A percentile compares a stretch with the other conserved stretches of the same genome.
Evolutionary conservation across 2,113 vertebrate species (phyloP).

Genomic region (Xiphophorus maculatus): DNA sequence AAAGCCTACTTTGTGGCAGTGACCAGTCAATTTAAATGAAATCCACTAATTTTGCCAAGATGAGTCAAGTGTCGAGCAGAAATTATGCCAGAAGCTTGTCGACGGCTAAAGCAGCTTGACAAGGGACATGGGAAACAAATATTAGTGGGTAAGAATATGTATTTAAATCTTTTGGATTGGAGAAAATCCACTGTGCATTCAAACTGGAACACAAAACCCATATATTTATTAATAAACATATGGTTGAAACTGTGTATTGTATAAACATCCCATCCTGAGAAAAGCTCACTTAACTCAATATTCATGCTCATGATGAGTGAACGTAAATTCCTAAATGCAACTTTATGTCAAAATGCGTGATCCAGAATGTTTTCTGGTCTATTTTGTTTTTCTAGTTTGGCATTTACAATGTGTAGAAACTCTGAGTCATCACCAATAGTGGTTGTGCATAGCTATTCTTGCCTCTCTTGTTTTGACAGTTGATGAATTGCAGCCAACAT

Average conservation of each 20-base stretch:
- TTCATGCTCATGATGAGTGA: not conserved
- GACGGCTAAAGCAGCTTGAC: too few species aligned
- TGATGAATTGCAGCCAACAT: not conserved
- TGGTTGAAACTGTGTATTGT: not conserved
- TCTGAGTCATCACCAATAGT: not conserved
- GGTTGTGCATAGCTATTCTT: not conserved
- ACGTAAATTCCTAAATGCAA: not conserved
- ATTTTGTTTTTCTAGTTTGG: not conserved
- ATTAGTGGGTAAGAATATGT: too few species aligned
- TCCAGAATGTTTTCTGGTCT: not conserved
- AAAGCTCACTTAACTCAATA: not conserved
- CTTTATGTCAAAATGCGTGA: not conserved
- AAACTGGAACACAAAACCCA: not conserved
- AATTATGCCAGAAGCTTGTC: too few species aligned
- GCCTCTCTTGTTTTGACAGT: not conserved
- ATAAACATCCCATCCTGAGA: not conserved
- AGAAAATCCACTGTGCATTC: not conserved
- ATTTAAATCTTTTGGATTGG: not conserved
- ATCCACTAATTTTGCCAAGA: too few species aligned
- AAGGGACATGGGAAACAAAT: too few species aligned
- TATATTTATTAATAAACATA: not conserved
- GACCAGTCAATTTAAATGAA: too few species aligned
- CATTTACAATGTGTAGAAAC: not conserved
- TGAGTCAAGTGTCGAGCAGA: too few species aligned
- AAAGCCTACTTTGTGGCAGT: too few species aligned